Base-by-base conservation (phyloP, 2,113 vertebrate genomes). In the Nothocercus julius region DNA sequence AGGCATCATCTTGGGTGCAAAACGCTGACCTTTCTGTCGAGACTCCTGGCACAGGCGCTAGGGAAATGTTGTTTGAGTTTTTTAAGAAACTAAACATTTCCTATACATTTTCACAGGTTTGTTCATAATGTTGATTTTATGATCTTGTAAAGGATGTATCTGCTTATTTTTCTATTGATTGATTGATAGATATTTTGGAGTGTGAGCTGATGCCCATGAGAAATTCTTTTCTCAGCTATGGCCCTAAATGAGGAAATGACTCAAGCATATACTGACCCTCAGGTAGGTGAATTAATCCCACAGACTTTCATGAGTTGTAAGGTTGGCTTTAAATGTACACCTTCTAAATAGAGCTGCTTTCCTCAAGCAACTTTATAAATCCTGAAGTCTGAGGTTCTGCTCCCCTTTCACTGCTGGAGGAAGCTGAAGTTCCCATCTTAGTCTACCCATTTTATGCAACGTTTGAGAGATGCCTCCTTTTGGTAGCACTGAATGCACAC, bases 381-480 rank as follows among this genome's bases (percentile, higher is more conserved):
- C 73, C 64, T 81, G 0, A 11, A 34, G 30, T 70, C 58, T 82
- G 56, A 92, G 8, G 64, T 92, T 88, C 76, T 68, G 47, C 74
- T 85, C 82, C 15, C 67, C 44, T 84, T 93, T 49, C 13, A 30
- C 25, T 88, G 47, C 68, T 84, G 80, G 62, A 91, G 66, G 82
- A 92, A 42, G n/a, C 22, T 3, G 2, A 82, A 78, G 38, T 88
- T 93, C 66, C 30, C 53, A 22, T 79, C 36, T 79, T n/a, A 12
- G 0, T 68, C 67, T 90, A 90, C 73, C 47, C 78, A 53, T 16
- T 68, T 63, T 97, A 87, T 84, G 56, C 68, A 25, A 63, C 1
- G 7, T 94, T 95, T 95, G 93, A 96, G 80, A 62, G 79, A 94
- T 86, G 90, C 85, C 53, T 97, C 90, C 80, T 82, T 90, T 76